Evolutionary conservation across 1,140 invertebrate genomes (phyloP).

Genomic region (Venturia canescens): DNA sequence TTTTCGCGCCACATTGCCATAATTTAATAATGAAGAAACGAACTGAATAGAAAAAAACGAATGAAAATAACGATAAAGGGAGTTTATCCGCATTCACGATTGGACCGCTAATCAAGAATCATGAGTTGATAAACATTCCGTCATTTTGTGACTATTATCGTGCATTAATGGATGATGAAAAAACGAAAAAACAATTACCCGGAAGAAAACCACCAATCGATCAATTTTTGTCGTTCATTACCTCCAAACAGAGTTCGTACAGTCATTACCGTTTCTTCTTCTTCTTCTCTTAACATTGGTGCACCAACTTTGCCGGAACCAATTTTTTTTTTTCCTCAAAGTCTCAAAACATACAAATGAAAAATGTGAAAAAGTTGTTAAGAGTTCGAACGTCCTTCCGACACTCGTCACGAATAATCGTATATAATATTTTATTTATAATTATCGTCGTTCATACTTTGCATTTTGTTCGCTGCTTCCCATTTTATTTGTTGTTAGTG

Average conservation of each 20-base stretch:
- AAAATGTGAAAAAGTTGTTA: too few species aligned
- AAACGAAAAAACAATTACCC: not conserved
- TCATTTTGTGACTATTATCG: not conserved
- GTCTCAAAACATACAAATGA: too few species aligned
- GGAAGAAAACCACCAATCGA: too few species aligned
- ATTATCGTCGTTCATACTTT: not conserved
- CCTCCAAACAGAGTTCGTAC: too few species aligned
- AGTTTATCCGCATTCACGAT: not conserved
- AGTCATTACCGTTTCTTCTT: too few species aligned
- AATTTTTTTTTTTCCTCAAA: too few species aligned
- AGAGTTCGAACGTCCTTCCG: too few species aligned
- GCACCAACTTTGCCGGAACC: too few species aligned
- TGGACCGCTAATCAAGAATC: not conserved
- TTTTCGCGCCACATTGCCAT: slow-evolving; percentile 61
- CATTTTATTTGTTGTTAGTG: not conserved
- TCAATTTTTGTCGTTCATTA: too few species aligned
- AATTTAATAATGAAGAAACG: slow-evolving; percentile 40
- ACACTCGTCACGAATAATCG: not conserved
- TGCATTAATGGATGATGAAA: not conserved
- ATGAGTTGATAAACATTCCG: not conserved
- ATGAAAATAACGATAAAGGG: slow-evolving; percentile 3
- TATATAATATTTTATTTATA: not conserved
- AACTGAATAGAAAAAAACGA: not conserved
- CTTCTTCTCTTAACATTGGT: too few species aligned
- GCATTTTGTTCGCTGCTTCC: slow-evolving; percentile 11